These are phyloP conservation scores for Trinorchestia longiramus DNA, from an alignment of 1,140 invertebrate genomes.

Conservation along the genomic window DNA sequence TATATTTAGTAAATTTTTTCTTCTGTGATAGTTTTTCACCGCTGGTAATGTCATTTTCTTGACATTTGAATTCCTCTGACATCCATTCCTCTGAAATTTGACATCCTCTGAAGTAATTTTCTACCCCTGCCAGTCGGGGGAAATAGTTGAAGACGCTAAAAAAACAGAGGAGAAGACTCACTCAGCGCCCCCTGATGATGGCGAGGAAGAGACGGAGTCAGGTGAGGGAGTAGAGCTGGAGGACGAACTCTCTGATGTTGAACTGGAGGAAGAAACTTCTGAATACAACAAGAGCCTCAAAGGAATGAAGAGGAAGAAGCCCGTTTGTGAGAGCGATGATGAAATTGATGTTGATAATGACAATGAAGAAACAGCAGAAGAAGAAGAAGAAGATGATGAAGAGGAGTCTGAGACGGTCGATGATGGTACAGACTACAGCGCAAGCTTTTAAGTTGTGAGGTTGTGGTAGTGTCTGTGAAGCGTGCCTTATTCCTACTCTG, in stretches of 20 bases:
- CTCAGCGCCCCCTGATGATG: neutral
- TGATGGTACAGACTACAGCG: constrained; percentile 17
- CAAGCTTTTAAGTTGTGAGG: neutral
- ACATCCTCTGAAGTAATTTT: neutral
- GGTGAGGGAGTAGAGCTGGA: neutral
- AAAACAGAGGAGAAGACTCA: neutral
- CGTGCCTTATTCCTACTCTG: too few species aligned
- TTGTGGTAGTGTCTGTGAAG: neutral
- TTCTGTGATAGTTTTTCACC: neutral
- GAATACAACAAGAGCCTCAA: neutral
- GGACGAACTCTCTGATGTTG: neutral
- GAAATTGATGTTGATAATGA: neutral
- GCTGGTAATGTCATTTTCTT: neutral
- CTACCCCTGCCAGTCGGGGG: neutral
- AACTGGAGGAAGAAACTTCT: neutral
- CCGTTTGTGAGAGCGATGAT: neutral
- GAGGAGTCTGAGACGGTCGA: neutral
- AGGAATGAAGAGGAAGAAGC: neutral
- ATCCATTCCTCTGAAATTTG: neutral
- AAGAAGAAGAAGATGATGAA: neutral
- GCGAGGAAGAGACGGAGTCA: neutral
- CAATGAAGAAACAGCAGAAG: neutral
- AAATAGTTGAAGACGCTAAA: neutral
- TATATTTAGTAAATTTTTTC: neutral
- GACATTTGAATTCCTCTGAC: neutral